Base-by-base conservation (phyloP, 2,888 invertebrate genomes). In the Scrobipalpa atriplicella region DNA sequence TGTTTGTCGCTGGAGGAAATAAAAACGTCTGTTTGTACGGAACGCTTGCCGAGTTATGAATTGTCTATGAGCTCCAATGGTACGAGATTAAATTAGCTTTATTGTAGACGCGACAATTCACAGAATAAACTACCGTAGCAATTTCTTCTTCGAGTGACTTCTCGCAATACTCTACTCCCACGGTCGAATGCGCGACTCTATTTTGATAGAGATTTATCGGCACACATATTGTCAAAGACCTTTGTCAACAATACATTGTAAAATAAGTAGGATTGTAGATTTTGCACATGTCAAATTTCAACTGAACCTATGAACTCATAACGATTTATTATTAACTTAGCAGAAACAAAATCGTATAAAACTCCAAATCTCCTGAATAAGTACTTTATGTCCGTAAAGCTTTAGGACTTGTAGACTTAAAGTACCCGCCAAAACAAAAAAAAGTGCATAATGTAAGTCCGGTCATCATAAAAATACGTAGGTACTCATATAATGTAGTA, bases 21-120 rank as follows among this genome's bases (percentile, higher is more conserved):
- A 92, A 92, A 91, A 90, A 89, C 87, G 91, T 91, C 91, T 91
- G 89, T 79, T 78, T 71, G 78, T 78, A 75, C 72, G 76, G 71
- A 80, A 73, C 75, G 79, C 76, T 79, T 75, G 73, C 77, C 74
- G 75, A 76, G 85, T 90, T 90, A 92, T 90, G 90, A 86, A 90
- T 89, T 84, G 87, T 84, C 87, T 85, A 86, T 85, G 89, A 83
- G 86, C 78, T 81, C 81, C 83, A 78, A 80, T 74, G 74, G 67
- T 21, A 78, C 79, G 38, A 85, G 84, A 87, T 10, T 73, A 77
- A 18, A n/a, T 66, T 47, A 10, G 18, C 61, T 67, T 68, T 71
- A 65, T 56, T 21, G 70, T 73, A 86, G 86, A 63, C 16, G 38
- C 43, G 63, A 63, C 63, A 63, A 8, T 29, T 36, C 21, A 21